phyloP scores from a whole-genome alignment of 2,113 vertebrate genomes.

The Tursiops truncatus region DNA sequence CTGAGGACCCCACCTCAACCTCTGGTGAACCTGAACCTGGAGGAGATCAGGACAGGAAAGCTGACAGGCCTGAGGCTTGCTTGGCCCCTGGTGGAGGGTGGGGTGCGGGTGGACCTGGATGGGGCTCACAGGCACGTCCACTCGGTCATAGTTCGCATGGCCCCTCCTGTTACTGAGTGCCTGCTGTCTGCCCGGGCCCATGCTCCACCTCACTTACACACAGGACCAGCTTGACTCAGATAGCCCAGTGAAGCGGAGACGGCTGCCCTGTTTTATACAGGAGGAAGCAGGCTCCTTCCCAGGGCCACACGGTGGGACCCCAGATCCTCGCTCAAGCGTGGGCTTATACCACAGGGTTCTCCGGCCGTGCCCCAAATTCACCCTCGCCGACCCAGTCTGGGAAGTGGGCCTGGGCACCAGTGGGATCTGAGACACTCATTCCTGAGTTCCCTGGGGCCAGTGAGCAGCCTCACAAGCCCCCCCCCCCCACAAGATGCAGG shows the following conservation, averaged over 20 bases:
- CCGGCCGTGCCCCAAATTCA: not conserved
- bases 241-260: not conserved
- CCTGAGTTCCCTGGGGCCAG: not conserved
- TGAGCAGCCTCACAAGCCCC: not conserved
- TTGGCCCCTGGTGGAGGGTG: not conserved
- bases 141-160: not conserved
- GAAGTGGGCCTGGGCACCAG: not conserved
- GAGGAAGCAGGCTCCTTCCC: not conserved
- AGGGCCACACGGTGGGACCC: not conserved
- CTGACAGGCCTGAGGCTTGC: not conserved
- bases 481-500: not conserved
- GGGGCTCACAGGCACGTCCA: not conserved
- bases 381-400: accelerated
- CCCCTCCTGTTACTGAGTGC: not conserved
- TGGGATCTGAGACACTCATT: not conserved
- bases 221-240: not conserved
- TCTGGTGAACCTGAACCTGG: not conserved
- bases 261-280: not conserved
- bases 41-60: not conserved
- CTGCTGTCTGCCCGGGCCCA: not conserved
- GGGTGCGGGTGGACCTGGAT: not conserved
- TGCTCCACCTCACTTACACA: not conserved
- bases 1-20: not conserved
- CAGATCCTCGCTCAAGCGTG: not conserved
- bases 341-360: accelerated